Percentiles rank a stretch among this genome's conserved stretches.
Evolutionary conservation across 35 echinoderm and acorn worm genomes (phyloP).

Genomic region (Chiridota heheva): DNA sequence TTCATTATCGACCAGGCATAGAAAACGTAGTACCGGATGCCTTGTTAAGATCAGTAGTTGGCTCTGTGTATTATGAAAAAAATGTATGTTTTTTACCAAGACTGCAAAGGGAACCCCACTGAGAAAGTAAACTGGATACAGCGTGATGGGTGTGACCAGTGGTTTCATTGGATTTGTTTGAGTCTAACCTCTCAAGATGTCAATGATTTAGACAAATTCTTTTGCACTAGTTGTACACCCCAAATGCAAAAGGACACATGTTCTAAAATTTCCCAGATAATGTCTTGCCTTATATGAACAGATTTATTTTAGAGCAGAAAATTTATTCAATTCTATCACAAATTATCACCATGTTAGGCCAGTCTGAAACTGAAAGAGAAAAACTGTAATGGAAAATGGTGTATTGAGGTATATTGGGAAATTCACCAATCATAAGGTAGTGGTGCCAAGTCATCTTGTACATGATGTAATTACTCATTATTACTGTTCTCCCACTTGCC

Average conservation of each 20-base stretch:
- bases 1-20: too few relatives aligned
- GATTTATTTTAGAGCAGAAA: not conserved
- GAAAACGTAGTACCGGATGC: not conserved
- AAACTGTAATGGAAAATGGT: not conserved
- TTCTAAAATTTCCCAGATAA: not conserved
- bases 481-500: constrained; percentile 12
- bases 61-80: constrained; percentile 25
- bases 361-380: not conserved
- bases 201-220: too few relatives aligned
- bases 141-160: constrained; percentile 31
- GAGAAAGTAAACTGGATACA: constrained; percentile 32
- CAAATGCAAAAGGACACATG: not conserved
- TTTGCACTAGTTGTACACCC: too few relatives aligned
- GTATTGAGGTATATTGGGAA: not conserved
- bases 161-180: constrained; percentile 23
- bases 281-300: constrained; percentile 3
- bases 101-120: constrained; percentile 19
- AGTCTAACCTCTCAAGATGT: too few relatives aligned
- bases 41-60: not conserved
- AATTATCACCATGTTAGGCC: not conserved
- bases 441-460: not conserved
- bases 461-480: constrained; percentile 20
- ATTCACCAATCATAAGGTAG: not conserved
- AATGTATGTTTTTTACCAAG: not conserved
- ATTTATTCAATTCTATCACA: not conserved